Base-by-base conservation (phyloP, 2,797 vertebrate species). In the Macrochelys suwanniensis region DNA sequence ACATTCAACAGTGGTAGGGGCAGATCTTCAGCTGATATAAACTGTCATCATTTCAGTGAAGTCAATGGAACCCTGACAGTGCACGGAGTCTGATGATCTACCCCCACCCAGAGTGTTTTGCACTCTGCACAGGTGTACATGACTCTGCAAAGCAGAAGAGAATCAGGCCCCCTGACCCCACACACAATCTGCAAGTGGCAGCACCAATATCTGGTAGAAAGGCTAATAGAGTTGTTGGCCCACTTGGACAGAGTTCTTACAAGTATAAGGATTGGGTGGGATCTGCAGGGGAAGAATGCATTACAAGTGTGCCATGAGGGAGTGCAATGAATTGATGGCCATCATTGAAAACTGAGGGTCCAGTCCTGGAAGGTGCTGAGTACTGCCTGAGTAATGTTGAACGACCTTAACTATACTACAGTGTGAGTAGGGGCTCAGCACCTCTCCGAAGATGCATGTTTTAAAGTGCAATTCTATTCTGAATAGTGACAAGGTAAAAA, bases 161-260 rank as follows among this genome's bases (percentile, higher is more conserved):
- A 54, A 31, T 9, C 76, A 0, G 2, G 21, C 0, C 6, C 11
- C 26, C 10, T 17, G 17, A n/a, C 71, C 54, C 50, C 42, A 50
- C 45, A 5, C 59, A 42, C 11, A 81, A n/a, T 19, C 1, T 1
- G 45, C 50, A 68, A 47, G 31, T 28, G 50, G 37, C 25, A 76
- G 50, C 0, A 0, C 8, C n/a, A 80, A 11, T 85, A 50, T 26
- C 17, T 13, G 59, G 4, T 0, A 0, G 49, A 82, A 91, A 78
- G 5, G 37, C 45, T 57, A 49, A 37, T 28, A 57, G 25, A 81
- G 11, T 56, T 6, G 53, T 26, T 81, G 25, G 37, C 26, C 84
- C 51, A 33, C 4, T 2, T 0, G 37, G 68, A 71, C 21, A 47
- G 5, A 81, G 49, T 11, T 21, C 6, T 53, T 80, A 26, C n/a